Evolutionary conservation across 1,140 invertebrate genomes (phyloP).

Genomic region (Pseudomyrmex sp.): DNA sequence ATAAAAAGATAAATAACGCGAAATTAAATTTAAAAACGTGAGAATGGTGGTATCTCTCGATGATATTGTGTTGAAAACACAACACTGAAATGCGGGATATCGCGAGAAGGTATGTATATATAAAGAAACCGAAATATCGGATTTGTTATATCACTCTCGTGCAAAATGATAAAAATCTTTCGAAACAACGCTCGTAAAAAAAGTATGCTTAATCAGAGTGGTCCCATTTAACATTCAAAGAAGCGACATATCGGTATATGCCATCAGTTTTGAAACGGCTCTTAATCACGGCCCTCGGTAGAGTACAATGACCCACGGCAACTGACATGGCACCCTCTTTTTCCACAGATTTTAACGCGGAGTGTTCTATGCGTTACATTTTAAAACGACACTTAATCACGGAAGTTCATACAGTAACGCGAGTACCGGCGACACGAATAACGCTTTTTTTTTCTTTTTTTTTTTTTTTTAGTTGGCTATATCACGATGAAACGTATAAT

Average conservation of each 20-base stretch:
- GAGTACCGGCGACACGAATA: conserved; percentile 38
- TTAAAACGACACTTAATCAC: conserved; percentile 64
- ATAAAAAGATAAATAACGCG: conserved; percentile 1
- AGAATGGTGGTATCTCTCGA: background rate
- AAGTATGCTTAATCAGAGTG: conserved; percentile 69
- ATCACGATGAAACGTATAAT: conserved; percentile 35
- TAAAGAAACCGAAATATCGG: conserved; percentile 4
- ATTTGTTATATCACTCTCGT: conserved; percentile 45
- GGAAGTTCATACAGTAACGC: conserved; percentile 32
- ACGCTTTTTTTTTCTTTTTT: conserved; percentile 7
- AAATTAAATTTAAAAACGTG: conserved; percentile 15
- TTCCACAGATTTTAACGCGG: conserved; percentile 52
- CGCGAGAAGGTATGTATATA: background rate
- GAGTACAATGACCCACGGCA: conserved; percentile 59
- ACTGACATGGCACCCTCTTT: conserved; percentile 39
- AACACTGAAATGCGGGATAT: conserved; percentile 5
- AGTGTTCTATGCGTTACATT: conserved; percentile 61
- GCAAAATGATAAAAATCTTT: conserved; percentile 56
- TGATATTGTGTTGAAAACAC: conserved; percentile 12
- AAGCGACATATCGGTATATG: conserved; percentile 49
- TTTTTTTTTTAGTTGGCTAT: conserved; percentile 38
- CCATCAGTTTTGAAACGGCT: conserved; percentile 64
- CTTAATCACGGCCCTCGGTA: conserved; percentile 64
- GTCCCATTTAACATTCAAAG: conserved; percentile 68
- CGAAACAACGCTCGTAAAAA: conserved; percentile 50